Evolutionary conservation across 2,888 invertebrate genomes (phyloP).

Genomic region (Zele albiditarsus): DNA sequence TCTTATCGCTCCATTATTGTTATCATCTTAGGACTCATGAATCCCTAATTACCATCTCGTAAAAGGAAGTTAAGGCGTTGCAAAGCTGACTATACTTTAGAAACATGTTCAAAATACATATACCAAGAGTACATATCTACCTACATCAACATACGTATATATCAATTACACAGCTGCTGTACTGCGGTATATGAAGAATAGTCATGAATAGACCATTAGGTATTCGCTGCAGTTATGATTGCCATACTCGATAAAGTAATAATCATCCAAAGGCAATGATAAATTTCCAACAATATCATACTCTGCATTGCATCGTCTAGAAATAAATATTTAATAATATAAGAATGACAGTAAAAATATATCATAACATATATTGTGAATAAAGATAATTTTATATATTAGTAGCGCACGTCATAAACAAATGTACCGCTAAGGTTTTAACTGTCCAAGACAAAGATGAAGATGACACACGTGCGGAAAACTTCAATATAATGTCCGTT

Average conservation of each 20-base stretch:
- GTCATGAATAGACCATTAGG: background rate
- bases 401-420: background rate
- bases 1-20: background rate
- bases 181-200: conserved; percentile 14
- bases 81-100: background rate
- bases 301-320: background rate
- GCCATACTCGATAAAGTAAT: conserved; percentile 21
- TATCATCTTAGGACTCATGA: background rate
- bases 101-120: background rate
- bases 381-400: background rate
- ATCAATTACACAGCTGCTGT: background rate
- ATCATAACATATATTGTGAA: background rate
- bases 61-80: background rate
- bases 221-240: conserved; percentile 19
- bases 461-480: conserved; percentile 1
- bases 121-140: background rate
- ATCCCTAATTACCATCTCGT: background rate
- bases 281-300: background rate
- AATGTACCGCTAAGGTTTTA: background rate
- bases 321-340: conserved; percentile 4
- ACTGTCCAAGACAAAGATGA: conserved; percentile 11
- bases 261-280: conserved; percentile 4
- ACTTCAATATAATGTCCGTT: conserved; percentile 7
- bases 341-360: conserved; percentile 10
- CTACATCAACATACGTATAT: background rate